Conservation (phyloP, 2,797 vertebrate genomes). For the Myotis vivesi region DNA sequence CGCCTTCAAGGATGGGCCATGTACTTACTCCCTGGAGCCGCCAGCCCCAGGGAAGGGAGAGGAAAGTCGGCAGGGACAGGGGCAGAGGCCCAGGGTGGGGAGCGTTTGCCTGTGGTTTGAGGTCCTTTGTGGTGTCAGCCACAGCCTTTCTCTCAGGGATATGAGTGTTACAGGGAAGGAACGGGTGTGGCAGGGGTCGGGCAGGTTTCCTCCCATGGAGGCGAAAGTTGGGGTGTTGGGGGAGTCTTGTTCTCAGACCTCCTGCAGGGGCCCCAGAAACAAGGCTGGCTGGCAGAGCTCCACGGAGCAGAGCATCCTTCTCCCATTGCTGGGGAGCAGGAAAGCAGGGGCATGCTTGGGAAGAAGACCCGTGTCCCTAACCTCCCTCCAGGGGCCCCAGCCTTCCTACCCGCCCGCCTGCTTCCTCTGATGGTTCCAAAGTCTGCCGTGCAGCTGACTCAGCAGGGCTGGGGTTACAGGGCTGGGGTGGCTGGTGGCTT, state of each 20-base stretch:
- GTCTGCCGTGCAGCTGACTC: conserved; percentile 52
- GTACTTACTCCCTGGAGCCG: conserved; percentile 66
- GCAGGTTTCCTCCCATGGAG: background rate
- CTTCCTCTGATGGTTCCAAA: conserved; percentile 53
- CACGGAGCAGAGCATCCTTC: background rate
- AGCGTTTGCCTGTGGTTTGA: background rate
- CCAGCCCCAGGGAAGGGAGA: background rate
- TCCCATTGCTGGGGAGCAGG: background rate
- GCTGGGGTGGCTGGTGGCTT: background rate
- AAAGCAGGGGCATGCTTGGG: background rate
- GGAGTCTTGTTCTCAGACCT: background rate
- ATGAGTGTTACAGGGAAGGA: background rate
- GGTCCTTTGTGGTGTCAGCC: background rate
- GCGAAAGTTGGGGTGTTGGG: background rate
- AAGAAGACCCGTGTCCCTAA: background rate
- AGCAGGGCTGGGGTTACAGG: background rate
- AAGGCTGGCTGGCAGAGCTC: background rate
- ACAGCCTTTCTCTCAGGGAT: background rate
- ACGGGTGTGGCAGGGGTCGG: background rate
- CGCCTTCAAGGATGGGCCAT: conserved; percentile 65
- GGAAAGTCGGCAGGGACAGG: background rate
- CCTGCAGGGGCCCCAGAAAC: background rate
- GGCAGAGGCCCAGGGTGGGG: background rate
- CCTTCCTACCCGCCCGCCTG: background rate
- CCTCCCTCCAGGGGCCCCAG: background rate